Conservation (phyloP, 2,888 invertebrate genomes). For the Diadegma fenestrale region DNA sequence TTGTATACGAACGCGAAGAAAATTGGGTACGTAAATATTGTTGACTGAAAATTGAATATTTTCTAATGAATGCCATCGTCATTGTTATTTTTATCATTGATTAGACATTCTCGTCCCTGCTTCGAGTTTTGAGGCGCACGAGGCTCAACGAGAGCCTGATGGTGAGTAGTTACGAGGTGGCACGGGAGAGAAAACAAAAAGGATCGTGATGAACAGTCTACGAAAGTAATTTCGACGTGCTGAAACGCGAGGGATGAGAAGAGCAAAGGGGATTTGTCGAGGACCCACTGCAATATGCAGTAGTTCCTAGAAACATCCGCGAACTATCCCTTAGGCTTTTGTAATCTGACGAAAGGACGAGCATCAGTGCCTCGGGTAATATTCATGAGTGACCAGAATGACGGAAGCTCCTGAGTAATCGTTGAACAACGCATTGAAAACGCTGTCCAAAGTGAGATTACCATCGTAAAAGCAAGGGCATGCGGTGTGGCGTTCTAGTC, state of each 20-base stretch:
- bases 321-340: conserved; percentile 63
- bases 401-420: conserved; percentile 63
- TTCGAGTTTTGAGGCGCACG: too few relatives aligned
- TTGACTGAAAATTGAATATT: too few relatives aligned
- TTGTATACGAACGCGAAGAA: too few relatives aligned
- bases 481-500: conserved; percentile 14
- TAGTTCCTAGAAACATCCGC: conserved; percentile 48
- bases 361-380: conserved; percentile 57
- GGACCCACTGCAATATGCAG: conserved; percentile 65
- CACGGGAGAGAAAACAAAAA: not conserved
- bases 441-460: conserved; percentile 61
- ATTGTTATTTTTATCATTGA: too few relatives aligned
- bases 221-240: conserved; percentile 58
- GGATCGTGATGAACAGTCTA: conserved; percentile 21
- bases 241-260: conserved; percentile 6
- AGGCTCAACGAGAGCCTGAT: not conserved
- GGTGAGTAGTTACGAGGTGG: not conserved
- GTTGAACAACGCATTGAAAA: conserved; percentile 66
- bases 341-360: conserved; percentile 52
- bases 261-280: conserved; percentile 25
- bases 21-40: too few relatives aligned
- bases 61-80: too few relatives aligned
- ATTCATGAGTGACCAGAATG: conserved; percentile 71
- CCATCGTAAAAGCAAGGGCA: conserved; percentile 57
- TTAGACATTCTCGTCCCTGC: too few relatives aligned